Evolutionary conservation across 2,797 vertebrate genomes (phyloP).

Genomic region (Crocodylus rhombifer): DNA sequence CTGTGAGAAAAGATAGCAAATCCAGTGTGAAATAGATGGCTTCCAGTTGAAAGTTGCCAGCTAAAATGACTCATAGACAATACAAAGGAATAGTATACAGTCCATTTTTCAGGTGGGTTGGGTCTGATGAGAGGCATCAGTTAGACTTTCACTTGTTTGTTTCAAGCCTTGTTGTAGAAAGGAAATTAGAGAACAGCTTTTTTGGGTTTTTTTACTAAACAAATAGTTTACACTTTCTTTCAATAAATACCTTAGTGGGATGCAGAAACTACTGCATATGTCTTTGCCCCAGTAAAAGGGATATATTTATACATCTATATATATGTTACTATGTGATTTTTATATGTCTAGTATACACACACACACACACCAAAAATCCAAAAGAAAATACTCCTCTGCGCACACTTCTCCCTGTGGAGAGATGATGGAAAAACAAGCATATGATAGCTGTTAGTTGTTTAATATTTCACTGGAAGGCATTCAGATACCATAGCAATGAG

Average conservation of each 20-base stretch:
- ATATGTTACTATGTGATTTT: too few relatives aligned
- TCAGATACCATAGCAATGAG: not conserved
- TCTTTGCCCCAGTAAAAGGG: not conserved
- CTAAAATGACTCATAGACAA: not conserved
- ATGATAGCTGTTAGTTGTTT: not conserved
- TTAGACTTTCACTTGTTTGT: not conserved
- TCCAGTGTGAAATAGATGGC: not conserved
- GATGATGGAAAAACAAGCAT: not conserved
- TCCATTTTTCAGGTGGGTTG: not conserved
- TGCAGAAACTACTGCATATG: not conserved
- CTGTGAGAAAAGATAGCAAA: not conserved
- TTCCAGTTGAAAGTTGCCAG: not conserved
- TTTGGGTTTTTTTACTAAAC: not conserved
- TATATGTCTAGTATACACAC: too few relatives aligned
- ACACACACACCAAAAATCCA: not conserved
- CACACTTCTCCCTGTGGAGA: not conserved
- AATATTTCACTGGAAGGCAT: not conserved
- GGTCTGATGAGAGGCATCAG: not conserved
- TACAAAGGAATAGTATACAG: not conserved
- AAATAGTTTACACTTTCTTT: not conserved
- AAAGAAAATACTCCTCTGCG: not conserved
- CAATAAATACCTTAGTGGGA: not conserved
- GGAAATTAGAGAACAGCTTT: not conserved
- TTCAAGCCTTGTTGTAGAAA: not conserved
- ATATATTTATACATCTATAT: not conserved